Evolutionary conservation across 2,888 invertebrate species (phyloP), one percentile per base, ranked within the genome.

Genomic region (Spilarctia lutea): DNA sequence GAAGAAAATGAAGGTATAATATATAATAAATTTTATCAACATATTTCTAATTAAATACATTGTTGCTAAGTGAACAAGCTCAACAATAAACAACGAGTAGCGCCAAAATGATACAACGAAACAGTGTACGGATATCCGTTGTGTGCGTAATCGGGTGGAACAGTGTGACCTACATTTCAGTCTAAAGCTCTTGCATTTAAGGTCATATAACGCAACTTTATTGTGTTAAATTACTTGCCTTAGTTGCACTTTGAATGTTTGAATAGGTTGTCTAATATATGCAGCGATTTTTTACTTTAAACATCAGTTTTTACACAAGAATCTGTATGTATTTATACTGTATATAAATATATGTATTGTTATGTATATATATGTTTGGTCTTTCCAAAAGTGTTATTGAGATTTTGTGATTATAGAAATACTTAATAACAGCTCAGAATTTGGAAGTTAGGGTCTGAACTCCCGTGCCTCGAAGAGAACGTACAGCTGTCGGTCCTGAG

Each of bases 101-200:
- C 42, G 45, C 24, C 16, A 24, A 45, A 16, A 33, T 45, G 30
- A 71, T 45, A 33, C 16, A 71, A 39, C 39, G 39, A 39, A 30
- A 27, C 42, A 16, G 42, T 48, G 30, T 20, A 33, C 45, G 18
- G 27, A 7, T n/a, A 45, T 42, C 33, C 63, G 33, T n/a, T 24
- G 20, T 71, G 71, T 71, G 24, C 63, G 20, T 27, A 63, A 63
- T 63, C 27, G 63, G 20, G 45, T 71, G 13, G 42, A 42, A 65
- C 71, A 30, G 11, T 16, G 65, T 65, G 71, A 71, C 71, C 71
- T 71, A 71, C 45, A 65, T 65, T 65, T 13, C 45, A 52, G 8
- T 30, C 48, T 65, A 65, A 30, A 33, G 18, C 33, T 65, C 20
- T 24, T n/a, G 8, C 65, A 35, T 18, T 10, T 35, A 65, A 65